phyloP scores from a whole-genome alignment of 2,797 vertebrate genomes.

The Dryobates pubescens region DNA sequence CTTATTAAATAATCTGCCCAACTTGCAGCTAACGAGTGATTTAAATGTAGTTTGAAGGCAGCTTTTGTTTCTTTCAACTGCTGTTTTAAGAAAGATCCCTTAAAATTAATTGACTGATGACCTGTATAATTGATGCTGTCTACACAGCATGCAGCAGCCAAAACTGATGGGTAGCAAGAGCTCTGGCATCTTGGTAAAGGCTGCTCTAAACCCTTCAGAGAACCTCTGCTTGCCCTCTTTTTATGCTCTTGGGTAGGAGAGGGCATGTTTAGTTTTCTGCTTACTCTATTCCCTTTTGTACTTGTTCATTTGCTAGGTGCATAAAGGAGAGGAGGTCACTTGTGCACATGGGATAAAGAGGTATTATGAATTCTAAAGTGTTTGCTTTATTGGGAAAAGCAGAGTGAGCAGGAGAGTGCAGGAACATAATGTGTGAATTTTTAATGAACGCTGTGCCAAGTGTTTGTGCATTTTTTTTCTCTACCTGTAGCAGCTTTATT shows the following conservation, averaged over 20 bases:
- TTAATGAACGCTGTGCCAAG: conserved; percentile 67
- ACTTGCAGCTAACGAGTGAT: not conserved
- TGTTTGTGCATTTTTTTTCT: conserved; percentile 11
- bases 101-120: conserved; percentile 33
- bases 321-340: conserved; percentile 67
- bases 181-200: conserved; percentile 13
- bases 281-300: conserved; percentile 69
- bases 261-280: conserved; percentile 73
- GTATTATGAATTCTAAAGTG: conserved; percentile 74
- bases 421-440: conserved; percentile 69
- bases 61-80: conserved; percentile 34
- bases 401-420: conserved; percentile 26
- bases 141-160: not conserved
- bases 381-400: conserved; percentile 72
- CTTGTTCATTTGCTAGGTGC: conserved; percentile 67
- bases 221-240: conserved; percentile 35
- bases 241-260: conserved; percentile 49
- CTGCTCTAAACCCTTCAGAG: conserved; percentile 20
- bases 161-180: not conserved
- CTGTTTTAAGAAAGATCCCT: conserved; percentile 22
- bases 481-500: conserved; percentile 72
- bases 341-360: conserved; percentile 70
- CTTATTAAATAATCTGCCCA: not conserved
- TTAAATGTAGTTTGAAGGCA: conserved; percentile 37
- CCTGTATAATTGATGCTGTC: conserved; percentile 23